These are phyloP conservation scores for Anniella stebbinsi DNA, from an alignment of 2,797 vertebrate genomes.

Conservation along the genomic window DNA sequence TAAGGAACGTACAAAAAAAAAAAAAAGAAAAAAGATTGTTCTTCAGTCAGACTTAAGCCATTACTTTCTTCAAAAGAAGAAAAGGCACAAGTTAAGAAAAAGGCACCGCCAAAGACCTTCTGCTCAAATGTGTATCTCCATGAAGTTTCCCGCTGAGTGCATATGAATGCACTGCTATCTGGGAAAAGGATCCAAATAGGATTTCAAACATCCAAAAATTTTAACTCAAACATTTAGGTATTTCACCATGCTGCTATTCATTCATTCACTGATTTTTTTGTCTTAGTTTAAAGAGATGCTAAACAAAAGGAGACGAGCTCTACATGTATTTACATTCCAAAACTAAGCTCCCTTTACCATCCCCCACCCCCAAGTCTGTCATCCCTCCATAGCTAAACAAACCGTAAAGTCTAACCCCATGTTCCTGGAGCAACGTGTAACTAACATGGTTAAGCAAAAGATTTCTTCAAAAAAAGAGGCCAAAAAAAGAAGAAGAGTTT, in stretches of 20 bases:
- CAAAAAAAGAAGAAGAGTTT: conserved; percentile 42
- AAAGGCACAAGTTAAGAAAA: conserved; percentile 87
- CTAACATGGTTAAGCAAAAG: conserved; percentile 72
- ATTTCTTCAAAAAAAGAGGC: conserved; percentile 49
- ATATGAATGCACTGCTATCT: conserved; percentile 83
- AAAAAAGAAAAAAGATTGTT: conserved; percentile 84
- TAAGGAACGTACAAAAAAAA: conserved; percentile 83
- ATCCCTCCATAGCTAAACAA: conserved; percentile 83
- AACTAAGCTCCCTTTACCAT: conserved; percentile 82
- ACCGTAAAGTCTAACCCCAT: conserved; percentile 79
- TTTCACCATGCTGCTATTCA: conserved; percentile 86
- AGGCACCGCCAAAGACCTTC: conserved; percentile 83
- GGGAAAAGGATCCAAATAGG: conserved; percentile 87
- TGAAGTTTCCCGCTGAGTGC: conserved; percentile 83
- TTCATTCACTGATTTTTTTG: conserved; percentile 85
- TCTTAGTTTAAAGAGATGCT: conserved; percentile 87
- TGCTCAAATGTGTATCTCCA: conserved; percentile 84
- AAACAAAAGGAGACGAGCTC: conserved; percentile 84
- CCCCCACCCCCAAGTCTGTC: conserved; percentile 77
- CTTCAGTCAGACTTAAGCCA: conserved; percentile 87
- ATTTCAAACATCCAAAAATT: conserved; percentile 87
- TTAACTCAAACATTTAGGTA: conserved; percentile 85
- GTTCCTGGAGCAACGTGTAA: conserved; percentile 75
- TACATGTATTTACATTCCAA: conserved; percentile 87
- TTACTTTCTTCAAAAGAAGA: conserved; percentile 89